phyloP scores from a whole-genome alignment of 2,113 vertebrate species.

The Muscicapa adusta region DNA sequence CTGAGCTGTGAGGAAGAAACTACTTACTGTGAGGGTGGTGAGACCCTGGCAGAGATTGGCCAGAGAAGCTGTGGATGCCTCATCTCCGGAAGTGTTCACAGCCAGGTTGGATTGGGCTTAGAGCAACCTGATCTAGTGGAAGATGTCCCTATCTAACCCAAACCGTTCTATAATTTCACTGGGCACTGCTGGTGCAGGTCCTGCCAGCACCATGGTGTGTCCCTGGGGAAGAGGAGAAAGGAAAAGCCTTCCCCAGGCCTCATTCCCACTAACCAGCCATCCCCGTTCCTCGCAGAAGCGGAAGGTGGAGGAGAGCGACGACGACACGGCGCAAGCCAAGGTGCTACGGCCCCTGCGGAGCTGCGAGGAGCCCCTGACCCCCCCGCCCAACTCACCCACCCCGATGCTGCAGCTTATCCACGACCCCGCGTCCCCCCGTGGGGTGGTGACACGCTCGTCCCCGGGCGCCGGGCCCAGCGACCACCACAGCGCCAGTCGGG shows the following conservation, averaged over 20 bases:
- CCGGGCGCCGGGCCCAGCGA: slow-evolving; percentile 75
- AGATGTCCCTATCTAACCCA: not conserved
- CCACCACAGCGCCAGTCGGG: slow-evolving; percentile 78
- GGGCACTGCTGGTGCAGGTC: not conserved
- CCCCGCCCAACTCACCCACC: slow-evolving; percentile 75
- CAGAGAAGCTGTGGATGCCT: not conserved
- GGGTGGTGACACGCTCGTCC: slow-evolving; percentile 71
- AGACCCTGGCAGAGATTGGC: not conserved
- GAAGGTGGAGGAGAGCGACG: slow-evolving; percentile 77
- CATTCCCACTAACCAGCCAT: not conserved
- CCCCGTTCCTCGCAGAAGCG: slow-evolving; percentile 59
- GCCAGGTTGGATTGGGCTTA: not conserved
- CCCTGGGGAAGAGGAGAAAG: not conserved
- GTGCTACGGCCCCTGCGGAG: slow-evolving; percentile 77
- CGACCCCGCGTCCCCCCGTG: slow-evolving; percentile 71
- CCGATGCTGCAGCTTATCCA: slow-evolving; percentile 80
- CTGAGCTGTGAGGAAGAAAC: not conserved
- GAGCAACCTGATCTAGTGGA: not conserved
- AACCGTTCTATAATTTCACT: not conserved
- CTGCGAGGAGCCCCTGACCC: slow-evolving; percentile 77
- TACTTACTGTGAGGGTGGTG: not conserved
- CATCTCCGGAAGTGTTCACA: not conserved
- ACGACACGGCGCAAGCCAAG: slow-evolving; percentile 75
- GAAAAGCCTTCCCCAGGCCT: not conserved
- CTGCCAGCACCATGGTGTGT: accelerated